These are phyloP conservation scores for Zenarchopterus dispar DNA, from an alignment of 2,797 vertebrate genomes.

Conservation along the genomic window DNA sequence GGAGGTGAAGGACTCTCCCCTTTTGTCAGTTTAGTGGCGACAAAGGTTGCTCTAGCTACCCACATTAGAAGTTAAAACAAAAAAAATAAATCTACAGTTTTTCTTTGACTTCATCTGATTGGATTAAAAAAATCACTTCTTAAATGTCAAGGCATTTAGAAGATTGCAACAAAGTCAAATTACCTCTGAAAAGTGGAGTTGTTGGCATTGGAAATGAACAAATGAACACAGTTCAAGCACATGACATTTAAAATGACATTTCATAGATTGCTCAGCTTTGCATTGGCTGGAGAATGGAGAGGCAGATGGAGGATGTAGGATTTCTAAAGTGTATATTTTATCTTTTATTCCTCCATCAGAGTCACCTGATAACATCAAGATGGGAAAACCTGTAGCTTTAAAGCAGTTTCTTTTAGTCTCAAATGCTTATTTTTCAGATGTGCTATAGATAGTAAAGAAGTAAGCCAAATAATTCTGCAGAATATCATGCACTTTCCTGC, in stretches of 20 bases:
- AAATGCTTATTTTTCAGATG: conserved; percentile 7
- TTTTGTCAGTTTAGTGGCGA: conserved; percentile 37
- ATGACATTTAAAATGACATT: conserved; percentile 74
- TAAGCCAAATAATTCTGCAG: neutral
- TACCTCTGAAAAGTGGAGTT: conserved; percentile 46
- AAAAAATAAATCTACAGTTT: conserved; percentile 18
- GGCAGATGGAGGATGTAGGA: conserved; percentile 32
- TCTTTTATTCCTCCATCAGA: conserved; percentile 34
- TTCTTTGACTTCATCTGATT: conserved; percentile 39
- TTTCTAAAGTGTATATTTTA: conserved; percentile 32
- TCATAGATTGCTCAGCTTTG: conserved; percentile 50
- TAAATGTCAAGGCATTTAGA: conserved; percentile 77
- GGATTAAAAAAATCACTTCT: conserved; percentile 38
- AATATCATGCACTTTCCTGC: too few species aligned
- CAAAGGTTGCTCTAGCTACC: conserved; percentile 5
- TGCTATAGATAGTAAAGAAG: conserved; percentile 7
- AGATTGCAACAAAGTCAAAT: conserved; percentile 55
- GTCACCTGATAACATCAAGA: conserved; percentile 46
- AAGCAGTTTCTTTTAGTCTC: conserved; percentile 18
- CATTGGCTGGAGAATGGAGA: conserved; percentile 23
- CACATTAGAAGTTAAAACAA: conserved; percentile 29
- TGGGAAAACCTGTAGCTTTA: conserved; percentile 29
- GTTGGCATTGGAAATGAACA: conserved; percentile 61
- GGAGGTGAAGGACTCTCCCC: conserved; percentile 45
- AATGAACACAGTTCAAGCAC: conserved; percentile 68